Base-by-base conservation (phyloP, 2,888 invertebrate species). In the Catocala nupta region DNA sequence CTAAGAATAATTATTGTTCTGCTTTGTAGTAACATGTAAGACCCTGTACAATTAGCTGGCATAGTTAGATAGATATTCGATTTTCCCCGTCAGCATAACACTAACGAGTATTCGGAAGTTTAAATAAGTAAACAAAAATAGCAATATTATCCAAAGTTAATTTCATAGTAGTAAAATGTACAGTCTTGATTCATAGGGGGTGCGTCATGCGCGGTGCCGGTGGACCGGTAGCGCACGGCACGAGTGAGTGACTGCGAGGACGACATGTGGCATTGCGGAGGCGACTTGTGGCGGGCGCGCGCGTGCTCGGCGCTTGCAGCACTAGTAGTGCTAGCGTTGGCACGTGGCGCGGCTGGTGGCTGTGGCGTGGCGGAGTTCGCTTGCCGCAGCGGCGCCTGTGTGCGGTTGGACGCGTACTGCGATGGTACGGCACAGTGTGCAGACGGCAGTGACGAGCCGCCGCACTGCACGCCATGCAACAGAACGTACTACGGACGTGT, bases 401-500 rank as follows among this genome's bases (percentile, higher is more conserved):
- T 98, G 86, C 96, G 97, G 33, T 95, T 97, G 71, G 98, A 98
- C 93, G 96, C 96, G 78, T 98, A 96, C 90, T 98, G 98, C 93
- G 97, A 98, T 90, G 97, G 97, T 63, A 92, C 93, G 78, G 96
- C 97, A 91, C 97, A 98, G 90, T 98, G 98, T 89, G 96, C 96
- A 36, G 98, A 98, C 92, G 95, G 95, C 74, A 97, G 97, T 83
- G 98, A 98, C 91, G 98, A 98, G 91, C 98, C 98, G 56, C 96
- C 96, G 71, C 81, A 75, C 65, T 84, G 84, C 75, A 62, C 80
- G 63, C 80, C 81, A 16, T 98, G 98, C 94, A 98, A 98, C 94
- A 96, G 98, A 83, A 98, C 98, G 56, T 98, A 98, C 92, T 98
- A 98, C 90, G 98, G 98, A 10, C 97, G 97, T 84, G 96, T 96